phyloP scores from a whole-genome alignment of 2,888 invertebrate species.

The Campaea margaritaria region DNA sequence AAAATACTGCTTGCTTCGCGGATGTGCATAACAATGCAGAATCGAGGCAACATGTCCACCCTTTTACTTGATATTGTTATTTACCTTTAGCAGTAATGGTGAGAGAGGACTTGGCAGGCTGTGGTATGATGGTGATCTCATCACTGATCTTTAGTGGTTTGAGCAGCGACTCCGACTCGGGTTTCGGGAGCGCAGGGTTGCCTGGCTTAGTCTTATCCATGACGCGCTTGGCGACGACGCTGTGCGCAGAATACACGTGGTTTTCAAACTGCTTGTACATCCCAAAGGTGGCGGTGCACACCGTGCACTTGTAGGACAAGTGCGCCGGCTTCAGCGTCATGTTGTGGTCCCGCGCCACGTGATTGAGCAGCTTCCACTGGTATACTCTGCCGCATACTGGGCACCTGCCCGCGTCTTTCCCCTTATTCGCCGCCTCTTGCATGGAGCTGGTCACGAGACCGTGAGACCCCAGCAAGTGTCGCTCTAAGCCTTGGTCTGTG shows the following conservation, averaged over 20 bases:
- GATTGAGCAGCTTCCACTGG: conserved; percentile 93
- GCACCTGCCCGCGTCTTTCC: conserved; percentile 97
- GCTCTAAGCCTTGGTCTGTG: conserved; percentile 97
- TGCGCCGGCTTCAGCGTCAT: conserved; percentile 97
- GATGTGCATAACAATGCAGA: conserved; percentile 62
- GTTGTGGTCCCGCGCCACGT: conserved; percentile 96
- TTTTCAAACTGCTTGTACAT: conserved; percentile 98
- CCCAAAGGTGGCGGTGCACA: conserved; percentile 97
- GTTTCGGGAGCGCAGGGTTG: conserved; percentile 62
- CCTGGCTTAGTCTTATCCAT: conserved; percentile 88
- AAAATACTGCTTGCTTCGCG: conserved; percentile 76
- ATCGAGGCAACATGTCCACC: conserved; percentile 48
- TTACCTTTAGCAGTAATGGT: conserved; percentile 80
- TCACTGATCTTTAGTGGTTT: conserved; percentile 96
- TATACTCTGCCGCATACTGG: conserved; percentile 96
- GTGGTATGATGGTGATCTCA: conserved; percentile 96
- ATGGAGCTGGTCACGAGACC: conserved; percentile 97
- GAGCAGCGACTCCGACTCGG: conserved; percentile 87
- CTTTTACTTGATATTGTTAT: conserved; percentile 66
- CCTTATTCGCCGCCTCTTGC: conserved; percentile 98
- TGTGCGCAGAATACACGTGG: conserved; percentile 97
- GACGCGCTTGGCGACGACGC: conserved; percentile 94
- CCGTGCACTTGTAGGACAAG: conserved; percentile 97
- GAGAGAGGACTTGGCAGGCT: conserved; percentile 87
- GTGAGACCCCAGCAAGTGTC: conserved; percentile 97